Base-by-base conservation (phyloP, 2,888 invertebrate species). In the Catocala fraxini region DNA sequence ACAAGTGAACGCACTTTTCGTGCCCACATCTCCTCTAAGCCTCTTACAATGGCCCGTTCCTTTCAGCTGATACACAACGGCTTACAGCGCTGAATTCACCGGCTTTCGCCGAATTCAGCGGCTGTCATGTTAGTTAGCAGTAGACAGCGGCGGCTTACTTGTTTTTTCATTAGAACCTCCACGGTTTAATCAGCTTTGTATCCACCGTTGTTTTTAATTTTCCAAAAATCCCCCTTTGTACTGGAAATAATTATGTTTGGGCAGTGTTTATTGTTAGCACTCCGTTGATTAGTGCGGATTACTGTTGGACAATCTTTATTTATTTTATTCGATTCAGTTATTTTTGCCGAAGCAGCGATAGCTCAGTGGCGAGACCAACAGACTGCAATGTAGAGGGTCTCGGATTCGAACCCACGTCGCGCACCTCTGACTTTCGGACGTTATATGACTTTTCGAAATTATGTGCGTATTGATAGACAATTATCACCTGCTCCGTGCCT, bases 181-280 rank as follows among this genome's bases (percentile, higher is more conserved):
- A 58, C 39, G 52, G 13, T 49, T 56, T 76, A 68, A 76, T 71
- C 68, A 59, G 52, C 63, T 64, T 70, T 68, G 62, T 67, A 49
- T 56, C 25, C 51, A 46, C 48, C 51, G 51, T 51, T 51, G 56
- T 71, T 73, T 76, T 71, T 68, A 71, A 76, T 76, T 76, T 73
- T 33, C 59, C 57, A 59, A 65, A 73, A 76, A 62, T 61, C 55
- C 48, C 48, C 25, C 25, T 64, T 75, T 73, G 70, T 73, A 47
- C 48, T 45, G 33, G 49, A 51, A 57, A 75, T 67, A 43, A 65
- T 70, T 70, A 62, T 33, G 41, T 65, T 59, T 51, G 43, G 47
- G 39, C 25, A 41, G 43, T 55, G 55, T 56, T 58, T 39, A 45
- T 49, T n/a, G 39, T 59, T 72, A 25, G 64, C 65, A 59, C 56